phyloP scores from a whole-genome alignment of 2,888 invertebrate genomes.

The Gerris lacustris region DNA sequence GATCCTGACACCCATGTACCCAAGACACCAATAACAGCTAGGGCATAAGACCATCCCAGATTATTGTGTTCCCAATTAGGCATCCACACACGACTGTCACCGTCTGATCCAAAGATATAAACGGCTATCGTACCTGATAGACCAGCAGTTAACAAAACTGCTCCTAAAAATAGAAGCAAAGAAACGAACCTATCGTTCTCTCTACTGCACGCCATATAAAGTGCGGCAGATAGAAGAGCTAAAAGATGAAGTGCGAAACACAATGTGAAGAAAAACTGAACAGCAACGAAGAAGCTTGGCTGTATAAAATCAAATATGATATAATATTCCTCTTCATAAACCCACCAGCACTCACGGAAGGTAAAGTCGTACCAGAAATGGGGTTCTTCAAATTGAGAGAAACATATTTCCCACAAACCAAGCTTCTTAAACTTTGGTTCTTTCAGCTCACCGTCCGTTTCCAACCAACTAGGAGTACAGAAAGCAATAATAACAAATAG shows the following conservation, averaged over 20 bases:
- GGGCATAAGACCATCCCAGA: conserved; percentile 84
- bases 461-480: conserved; percentile 78
- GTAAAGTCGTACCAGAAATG: conserved; percentile 64
- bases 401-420: conserved; percentile 92
- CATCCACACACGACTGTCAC: conserved; percentile 90
- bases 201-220: conserved; percentile 60
- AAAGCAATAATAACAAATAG: conserved; percentile 66
- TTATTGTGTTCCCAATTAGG: conserved; percentile 92
- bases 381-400: conserved; percentile 74
- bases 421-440: conserved; percentile 69
- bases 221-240: conserved; percentile 57
- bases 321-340: conserved; percentile 92
- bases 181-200: conserved; percentile 65
- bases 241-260: conserved; percentile 69
- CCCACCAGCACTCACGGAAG: conserved; percentile 89
- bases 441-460: conserved; percentile 61
- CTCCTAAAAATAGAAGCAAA: conserved; percentile 58
- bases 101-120: conserved; percentile 76
- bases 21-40: conserved; percentile 68
- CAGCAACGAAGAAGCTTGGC: conserved; percentile 82
- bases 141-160: conserved; percentile 22
- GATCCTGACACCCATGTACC: conserved; percentile 62
- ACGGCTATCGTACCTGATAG: conserved; percentile 71
- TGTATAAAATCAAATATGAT: conserved; percentile 81
- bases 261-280: conserved; percentile 86